Evolutionary conservation across 2,888 invertebrate genomes (phyloP).

Genomic region (Drosophila anceps): DNA sequence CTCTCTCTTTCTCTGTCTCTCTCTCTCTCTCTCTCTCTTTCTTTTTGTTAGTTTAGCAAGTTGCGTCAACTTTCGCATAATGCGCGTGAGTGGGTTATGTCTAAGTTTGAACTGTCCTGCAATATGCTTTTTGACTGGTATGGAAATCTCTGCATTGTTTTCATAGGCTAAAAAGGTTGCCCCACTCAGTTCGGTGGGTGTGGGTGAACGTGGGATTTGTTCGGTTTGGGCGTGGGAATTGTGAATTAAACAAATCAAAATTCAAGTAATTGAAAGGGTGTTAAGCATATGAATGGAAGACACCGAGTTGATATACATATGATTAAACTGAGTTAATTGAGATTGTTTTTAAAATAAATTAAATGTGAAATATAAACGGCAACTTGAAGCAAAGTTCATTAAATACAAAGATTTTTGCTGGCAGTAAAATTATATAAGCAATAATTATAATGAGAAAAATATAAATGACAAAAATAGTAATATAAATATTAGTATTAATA

Average conservation of each 20-base stretch:
- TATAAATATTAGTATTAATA: no score
- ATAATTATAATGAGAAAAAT: not conserved
- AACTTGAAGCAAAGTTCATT: not conserved
- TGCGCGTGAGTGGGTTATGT: slow-evolving; percentile 39
- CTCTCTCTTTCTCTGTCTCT: slow-evolving; percentile 11
- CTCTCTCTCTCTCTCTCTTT: not conserved
- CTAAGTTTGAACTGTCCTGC: slow-evolving; percentile 23
- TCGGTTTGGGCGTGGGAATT: slow-evolving; percentile 56
- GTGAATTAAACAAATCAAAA: slow-evolving; percentile 1
- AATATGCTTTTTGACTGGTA: slow-evolving; percentile 65
- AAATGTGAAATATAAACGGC: not conserved
- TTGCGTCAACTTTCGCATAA: slow-evolving; percentile 31
- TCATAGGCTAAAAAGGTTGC: slow-evolving; percentile 61
- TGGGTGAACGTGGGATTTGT: slow-evolving; percentile 53
- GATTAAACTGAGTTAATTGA: not conserved
- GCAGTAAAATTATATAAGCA: no score
- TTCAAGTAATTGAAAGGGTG: slow-evolving; percentile 1
- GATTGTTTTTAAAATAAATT: not conserved
- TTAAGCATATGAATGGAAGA: not conserved
- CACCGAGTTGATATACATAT: not conserved
- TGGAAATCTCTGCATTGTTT: slow-evolving; percentile 70
- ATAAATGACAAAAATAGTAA: no score
- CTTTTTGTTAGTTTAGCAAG: slow-evolving; percentile 49
- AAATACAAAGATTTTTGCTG: no score
- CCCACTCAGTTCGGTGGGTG: slow-evolving; percentile 6